A percentile compares a stretch with the other conserved stretches of the same genome.
Conservation (phyloP, 2,888 invertebrate genomes). For the Keiferia lycopersicella region DNA sequence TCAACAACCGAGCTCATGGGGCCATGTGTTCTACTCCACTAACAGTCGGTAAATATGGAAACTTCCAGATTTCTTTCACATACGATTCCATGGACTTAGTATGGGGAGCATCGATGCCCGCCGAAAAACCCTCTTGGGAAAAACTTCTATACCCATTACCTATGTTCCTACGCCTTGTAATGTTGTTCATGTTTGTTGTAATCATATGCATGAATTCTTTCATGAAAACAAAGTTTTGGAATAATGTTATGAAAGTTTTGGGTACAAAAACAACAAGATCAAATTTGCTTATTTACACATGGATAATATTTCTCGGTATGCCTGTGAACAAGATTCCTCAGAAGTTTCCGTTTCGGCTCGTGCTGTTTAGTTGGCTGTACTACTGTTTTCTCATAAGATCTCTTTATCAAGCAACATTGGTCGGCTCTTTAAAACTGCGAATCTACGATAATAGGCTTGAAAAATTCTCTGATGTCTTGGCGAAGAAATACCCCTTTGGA, state of each 20-base stretch:
- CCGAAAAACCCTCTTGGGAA: constrained; percentile 50
- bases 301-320: constrained; percentile 55
- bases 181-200: constrained; percentile 47
- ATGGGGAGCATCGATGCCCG: constrained; percentile 52
- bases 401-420: constrained; percentile 56
- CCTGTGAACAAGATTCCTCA: constrained; percentile 48
- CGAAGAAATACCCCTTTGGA: constrained; percentile 47
- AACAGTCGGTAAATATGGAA: constrained; percentile 47
- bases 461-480: constrained; percentile 46
- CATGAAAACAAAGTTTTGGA: constrained; percentile 42
- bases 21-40: constrained; percentile 55
- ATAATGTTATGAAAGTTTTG: constrained; percentile 38
- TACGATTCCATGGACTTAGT: constrained; percentile 60
- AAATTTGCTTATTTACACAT: constrained; percentile 57
- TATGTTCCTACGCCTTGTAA: constrained; percentile 41
- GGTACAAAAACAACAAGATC: constrained; percentile 43
- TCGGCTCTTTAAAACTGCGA: constrained; percentile 49
- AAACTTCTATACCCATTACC: constrained; percentile 57
- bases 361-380: constrained; percentile 56
- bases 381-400: constrained; percentile 54
- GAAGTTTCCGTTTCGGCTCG: constrained; percentile 41
- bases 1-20: constrained; percentile 45
- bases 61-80: constrained; percentile 59
- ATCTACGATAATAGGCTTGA: constrained; percentile 42
- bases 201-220: constrained; percentile 47